A percentile compares a stretch with the other conserved stretches of the same genome.
phyloP scores from a whole-genome alignment of 2,888 invertebrate genomes.

The Matsumyia berberina region DNA sequence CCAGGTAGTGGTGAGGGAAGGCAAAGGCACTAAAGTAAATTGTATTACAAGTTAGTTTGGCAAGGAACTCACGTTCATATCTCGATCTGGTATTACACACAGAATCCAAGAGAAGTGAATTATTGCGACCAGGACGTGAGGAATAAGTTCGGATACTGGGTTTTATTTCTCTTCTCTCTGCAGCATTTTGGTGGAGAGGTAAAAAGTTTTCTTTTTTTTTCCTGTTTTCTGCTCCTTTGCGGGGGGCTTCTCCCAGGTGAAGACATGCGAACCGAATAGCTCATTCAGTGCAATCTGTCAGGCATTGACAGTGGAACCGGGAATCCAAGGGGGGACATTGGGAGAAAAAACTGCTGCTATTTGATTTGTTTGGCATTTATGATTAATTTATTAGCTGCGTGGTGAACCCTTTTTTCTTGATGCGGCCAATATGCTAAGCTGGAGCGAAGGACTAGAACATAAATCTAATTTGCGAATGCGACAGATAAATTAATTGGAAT shows the following conservation, averaged over 20 bases:
- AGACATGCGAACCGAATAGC: constrained; percentile 46
- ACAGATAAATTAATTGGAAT: constrained; percentile 64
- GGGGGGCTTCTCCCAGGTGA: constrained; percentile 55
- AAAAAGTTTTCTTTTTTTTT: constrained; percentile 45
- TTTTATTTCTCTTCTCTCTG: constrained; percentile 3
- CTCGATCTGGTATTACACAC: constrained; percentile 67
- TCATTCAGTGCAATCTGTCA: constrained; percentile 63
- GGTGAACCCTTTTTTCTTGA: constrained; percentile 48
- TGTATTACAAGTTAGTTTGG: constrained; percentile 73
- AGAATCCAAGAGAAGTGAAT: constrained; percentile 69
- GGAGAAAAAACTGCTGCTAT: constrained; percentile 22
- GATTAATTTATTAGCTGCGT: constrained; percentile 67
- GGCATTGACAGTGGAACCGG: constrained; percentile 47
- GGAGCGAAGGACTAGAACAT: constrained; percentile 9
- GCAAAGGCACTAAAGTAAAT: constrained; percentile 56
- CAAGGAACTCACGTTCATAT: constrained; percentile 73
- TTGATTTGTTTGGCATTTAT: constrained; percentile 68
- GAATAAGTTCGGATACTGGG: constrained; percentile 57
- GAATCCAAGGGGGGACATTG: neutral
- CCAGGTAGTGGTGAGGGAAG: neutral
- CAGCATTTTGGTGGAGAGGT: constrained; percentile 9
- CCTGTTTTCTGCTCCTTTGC: constrained; percentile 1
- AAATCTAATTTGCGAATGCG: constrained; percentile 57
- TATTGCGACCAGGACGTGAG: constrained; percentile 72
- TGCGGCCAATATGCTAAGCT: neutral